These are phyloP conservation scores for Mastomys coucha DNA, from an alignment of 2,113 vertebrate genomes.

Conservation along the genomic window DNA sequence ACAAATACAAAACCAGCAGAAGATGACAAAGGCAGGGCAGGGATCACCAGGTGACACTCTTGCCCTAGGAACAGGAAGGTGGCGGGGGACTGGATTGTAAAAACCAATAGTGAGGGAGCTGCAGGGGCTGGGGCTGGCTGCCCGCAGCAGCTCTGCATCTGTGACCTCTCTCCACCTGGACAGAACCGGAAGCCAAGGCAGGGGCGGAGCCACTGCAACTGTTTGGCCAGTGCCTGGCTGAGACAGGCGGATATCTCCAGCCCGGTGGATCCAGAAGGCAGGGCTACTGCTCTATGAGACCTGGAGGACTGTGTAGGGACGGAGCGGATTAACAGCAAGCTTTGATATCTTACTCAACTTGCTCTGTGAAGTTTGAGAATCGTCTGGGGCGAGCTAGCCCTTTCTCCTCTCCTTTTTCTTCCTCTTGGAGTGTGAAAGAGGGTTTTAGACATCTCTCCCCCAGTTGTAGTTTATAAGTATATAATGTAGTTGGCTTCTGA, in stretches of 20 bases:
- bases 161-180: neutral
- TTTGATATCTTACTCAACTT: neutral
- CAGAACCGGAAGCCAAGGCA: neutral
- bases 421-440: neutral
- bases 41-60: neutral
- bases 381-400: too few species aligned
- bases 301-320: neutral
- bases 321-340: neutral
- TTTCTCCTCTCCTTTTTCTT: neutral
- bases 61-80: neutral
- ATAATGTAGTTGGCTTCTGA: neutral
- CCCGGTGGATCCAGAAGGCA: neutral
- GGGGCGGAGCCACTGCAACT: neutral
- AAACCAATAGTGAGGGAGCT: too few species aligned
- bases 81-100: neutral
- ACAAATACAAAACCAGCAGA: neutral
- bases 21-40: neutral
- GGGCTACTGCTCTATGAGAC: neutral
- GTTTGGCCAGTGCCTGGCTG: neutral
- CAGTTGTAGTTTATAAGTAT: neutral
- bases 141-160: neutral
- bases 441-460: neutral
- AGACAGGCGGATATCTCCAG: neutral
- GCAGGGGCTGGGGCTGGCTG: neutral
- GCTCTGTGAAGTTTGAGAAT: neutral